Conservation (phyloP, 2,113 vertebrate species). For the Tupaia chinensis region DNA sequence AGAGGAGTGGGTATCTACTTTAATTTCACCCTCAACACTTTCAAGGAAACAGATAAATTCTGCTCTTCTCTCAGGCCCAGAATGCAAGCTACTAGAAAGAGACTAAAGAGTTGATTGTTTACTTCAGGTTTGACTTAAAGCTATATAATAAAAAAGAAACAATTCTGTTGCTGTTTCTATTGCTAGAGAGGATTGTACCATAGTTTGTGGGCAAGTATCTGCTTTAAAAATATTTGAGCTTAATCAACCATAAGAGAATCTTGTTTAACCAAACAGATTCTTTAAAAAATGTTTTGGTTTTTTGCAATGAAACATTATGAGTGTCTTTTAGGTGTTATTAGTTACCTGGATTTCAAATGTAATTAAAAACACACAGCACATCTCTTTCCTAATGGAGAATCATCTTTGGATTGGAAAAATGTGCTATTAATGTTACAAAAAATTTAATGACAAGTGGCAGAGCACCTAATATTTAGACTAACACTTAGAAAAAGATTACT, state of each 20-base stretch:
- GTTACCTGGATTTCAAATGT: conserved; percentile 20
- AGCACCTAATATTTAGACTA: conserved; percentile 28
- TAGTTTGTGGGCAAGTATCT: not conserved
- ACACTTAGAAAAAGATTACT: not conserved
- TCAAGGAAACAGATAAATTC: not conserved
- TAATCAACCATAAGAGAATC: not conserved
- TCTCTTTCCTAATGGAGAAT: conserved; percentile 33
- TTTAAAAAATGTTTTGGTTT: not conserved
- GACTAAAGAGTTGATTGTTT: not conserved
- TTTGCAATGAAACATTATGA: not conserved
- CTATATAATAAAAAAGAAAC: not conserved
- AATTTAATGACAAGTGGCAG: not conserved
- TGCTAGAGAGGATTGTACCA: not conserved
- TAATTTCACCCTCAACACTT: not conserved
- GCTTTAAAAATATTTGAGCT: conserved; percentile 12
- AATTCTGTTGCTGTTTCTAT: conserved; percentile 9
- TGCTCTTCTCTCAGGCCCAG: not conserved
- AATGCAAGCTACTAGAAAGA: not conserved
- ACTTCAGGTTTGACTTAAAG: not conserved
- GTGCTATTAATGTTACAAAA: conserved; percentile 35
- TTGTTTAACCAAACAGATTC: not conserved
- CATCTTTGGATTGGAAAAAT: conserved; percentile 37
- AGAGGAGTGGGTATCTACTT: not conserved
- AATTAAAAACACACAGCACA: not conserved
- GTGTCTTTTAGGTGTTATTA: conserved; percentile 39